Percentiles rank a stretch among this genome's conserved stretches.
phyloP scores from a whole-genome alignment of 2,113 vertebrate species.

The Suricata suricatta region DNA sequence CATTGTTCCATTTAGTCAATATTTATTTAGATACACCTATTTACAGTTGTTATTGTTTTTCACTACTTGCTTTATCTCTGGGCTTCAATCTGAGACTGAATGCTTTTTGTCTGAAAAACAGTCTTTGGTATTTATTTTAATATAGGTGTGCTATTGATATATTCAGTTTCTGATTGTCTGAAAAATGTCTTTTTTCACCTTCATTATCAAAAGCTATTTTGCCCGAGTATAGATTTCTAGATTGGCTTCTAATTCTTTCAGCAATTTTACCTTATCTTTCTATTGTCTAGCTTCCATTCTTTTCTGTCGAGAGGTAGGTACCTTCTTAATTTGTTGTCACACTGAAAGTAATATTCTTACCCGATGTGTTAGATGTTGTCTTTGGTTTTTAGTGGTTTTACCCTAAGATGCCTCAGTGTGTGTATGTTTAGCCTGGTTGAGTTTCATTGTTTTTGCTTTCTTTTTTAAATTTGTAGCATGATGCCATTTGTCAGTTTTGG shows the following conservation, averaged over 20 bases:
- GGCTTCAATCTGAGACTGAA: not conserved
- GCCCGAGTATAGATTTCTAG: not conserved
- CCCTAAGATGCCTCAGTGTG: not conserved
- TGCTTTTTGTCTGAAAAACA: not conserved
- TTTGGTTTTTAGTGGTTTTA: not conserved
- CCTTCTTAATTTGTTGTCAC: not conserved
- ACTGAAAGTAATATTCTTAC: not conserved
- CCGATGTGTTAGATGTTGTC: not conserved
- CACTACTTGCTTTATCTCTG: not conserved
- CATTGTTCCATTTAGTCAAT: not conserved
- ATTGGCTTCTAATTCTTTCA: not conserved
- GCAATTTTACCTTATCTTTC: not conserved
- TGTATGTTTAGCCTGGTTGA: not conserved
- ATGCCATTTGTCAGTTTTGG: not conserved
- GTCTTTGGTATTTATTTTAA: not conserved
- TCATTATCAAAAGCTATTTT: not conserved
- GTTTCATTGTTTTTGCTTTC: not conserved
- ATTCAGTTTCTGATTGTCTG: not conserved
- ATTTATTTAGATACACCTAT: not conserved
- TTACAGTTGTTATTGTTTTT: not conserved
- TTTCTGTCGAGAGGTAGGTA: not conserved
- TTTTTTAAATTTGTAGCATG: not conserved
- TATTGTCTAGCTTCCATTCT: not conserved
- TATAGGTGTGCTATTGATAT: not conserved
- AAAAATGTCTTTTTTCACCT: not conserved